Conservation (phyloP, 2,797 vertebrate genomes). For the Labeo calbasu region DNA sequence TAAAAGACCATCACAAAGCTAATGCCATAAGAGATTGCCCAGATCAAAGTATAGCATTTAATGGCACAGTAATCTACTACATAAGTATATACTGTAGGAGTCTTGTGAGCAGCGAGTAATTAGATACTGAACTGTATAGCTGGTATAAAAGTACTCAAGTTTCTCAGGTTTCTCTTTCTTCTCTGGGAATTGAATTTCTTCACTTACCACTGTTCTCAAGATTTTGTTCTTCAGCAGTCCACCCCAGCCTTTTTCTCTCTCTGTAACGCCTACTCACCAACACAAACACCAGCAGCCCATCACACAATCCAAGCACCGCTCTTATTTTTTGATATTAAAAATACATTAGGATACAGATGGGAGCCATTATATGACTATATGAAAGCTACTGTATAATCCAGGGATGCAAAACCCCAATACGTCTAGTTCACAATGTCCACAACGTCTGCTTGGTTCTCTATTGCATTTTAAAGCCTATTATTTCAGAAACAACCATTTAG, state of each 20-base stretch:
- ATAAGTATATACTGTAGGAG: background rate
- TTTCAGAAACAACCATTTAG: background rate
- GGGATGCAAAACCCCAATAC: background rate
- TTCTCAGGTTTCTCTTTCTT: conserved; percentile 27
- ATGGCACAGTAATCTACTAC: background rate
- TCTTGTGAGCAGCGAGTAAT: background rate
- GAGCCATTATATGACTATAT: background rate
- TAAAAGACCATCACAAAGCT: background rate
- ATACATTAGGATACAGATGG: conserved; percentile 20
- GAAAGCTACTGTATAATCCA: conserved; percentile 3
- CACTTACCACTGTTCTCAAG: background rate
- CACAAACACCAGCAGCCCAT: conserved; percentile 14
- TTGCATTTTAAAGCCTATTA: background rate
- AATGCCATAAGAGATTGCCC: background rate
- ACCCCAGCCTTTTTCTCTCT: background rate
- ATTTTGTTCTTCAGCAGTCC: background rate
- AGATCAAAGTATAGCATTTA: background rate
- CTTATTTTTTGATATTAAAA: background rate
- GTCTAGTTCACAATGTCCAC: background rate
- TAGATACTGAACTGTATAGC: background rate
- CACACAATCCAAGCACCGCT: background rate
- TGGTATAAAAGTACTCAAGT: background rate
- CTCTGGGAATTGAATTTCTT: conserved; percentile 22
- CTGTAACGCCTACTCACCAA: background rate
- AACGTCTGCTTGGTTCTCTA: background rate